These are phyloP conservation scores for Phengaris arion DNA, from an alignment of 2,888 invertebrate genomes.

Conservation along the genomic window DNA sequence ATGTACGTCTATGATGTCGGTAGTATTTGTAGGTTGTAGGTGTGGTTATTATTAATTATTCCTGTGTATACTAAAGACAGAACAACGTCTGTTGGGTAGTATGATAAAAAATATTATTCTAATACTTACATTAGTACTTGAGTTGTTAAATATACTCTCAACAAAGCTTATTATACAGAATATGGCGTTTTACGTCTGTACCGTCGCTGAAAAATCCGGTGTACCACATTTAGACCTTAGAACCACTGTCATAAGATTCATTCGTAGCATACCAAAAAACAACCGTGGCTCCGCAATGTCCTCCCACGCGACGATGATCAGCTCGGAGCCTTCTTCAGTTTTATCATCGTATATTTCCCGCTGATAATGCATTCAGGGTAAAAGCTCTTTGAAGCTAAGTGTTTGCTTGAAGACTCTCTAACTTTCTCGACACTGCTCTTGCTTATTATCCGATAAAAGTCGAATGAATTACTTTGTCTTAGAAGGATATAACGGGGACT, in stretches of 20 bases:
- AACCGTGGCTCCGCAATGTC: too few species aligned
- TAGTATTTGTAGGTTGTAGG: too few species aligned
- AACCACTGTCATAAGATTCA: not conserved
- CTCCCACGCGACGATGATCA: conserved; percentile 7
- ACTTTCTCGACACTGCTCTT: conserved; percentile 16
- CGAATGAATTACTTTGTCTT: conserved; percentile 22
- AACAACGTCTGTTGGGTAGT: too few species aligned
- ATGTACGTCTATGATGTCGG: too few species aligned
- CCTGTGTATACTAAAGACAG: not conserved
- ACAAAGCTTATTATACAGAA: not conserved
- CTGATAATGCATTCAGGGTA: conserved; percentile 21
- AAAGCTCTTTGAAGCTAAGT: conserved; percentile 28
- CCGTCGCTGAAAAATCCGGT: not conserved
- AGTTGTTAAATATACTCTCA: not conserved
- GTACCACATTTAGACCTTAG: not conserved
- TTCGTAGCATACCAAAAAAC: not conserved
- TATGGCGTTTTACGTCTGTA: not conserved
- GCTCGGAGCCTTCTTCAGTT: conserved; percentile 16
- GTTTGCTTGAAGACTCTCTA: conserved; percentile 21
- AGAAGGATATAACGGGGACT: conserved; percentile 20
- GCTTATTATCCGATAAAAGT: conserved; percentile 26
- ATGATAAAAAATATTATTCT: not conserved
- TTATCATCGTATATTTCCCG: conserved; percentile 23
- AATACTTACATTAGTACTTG: not conserved
- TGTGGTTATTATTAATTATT: too few species aligned